Evolutionary conservation across 2,113 vertebrate genomes (phyloP), one percentile per base, ranked within the genome.

Genomic region (Stigmatopora nigra): DNA sequence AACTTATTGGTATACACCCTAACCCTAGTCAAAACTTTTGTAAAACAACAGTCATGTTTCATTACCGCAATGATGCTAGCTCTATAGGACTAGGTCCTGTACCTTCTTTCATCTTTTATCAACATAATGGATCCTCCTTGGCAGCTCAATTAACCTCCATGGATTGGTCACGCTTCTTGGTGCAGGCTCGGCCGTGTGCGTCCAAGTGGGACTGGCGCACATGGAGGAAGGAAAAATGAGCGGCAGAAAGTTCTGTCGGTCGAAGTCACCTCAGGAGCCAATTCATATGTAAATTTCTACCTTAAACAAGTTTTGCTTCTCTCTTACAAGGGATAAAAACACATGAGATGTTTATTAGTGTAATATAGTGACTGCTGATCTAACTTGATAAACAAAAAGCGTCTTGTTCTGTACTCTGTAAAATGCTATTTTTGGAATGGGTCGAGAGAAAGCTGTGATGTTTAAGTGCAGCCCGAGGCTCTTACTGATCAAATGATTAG

Each of bases 1-100:
- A 41, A 7, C 38, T 10, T 31, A 31, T 41, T 41, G 38, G 6
- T 41, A 41, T 41, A 41, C 38, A 41, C 38, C 38, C 38, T 41
- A 49, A n/a, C n/a, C n/a, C 6, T 49, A 17, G 8, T n/a, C 8
- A n/a, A 17, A 51, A 17, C 51, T 11, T 11, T 68, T 60, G 66
- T 71, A 78, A 81, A 79, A 80, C 84, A 77, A 68, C 63, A n/a
- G n/a, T n/a, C n/a, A 76, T 61, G 73, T 78, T 82, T 79, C 79
- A 87, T 86, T 79, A 78, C 52, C 70, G 70, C 68, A 58, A 57
- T 63, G 56, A 10, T 62, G 61, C n/a, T 61, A 20, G 51, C 55
- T 60, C 63, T 44, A 55, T 64, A 72, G 68, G 70, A 76, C 73
- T 55, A 75, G 68, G 72, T 71, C 59, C 76, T 78, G 25, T 31